phyloP scores from a whole-genome alignment of 2,113 vertebrate genomes.

The Python bivittatus region DNA sequence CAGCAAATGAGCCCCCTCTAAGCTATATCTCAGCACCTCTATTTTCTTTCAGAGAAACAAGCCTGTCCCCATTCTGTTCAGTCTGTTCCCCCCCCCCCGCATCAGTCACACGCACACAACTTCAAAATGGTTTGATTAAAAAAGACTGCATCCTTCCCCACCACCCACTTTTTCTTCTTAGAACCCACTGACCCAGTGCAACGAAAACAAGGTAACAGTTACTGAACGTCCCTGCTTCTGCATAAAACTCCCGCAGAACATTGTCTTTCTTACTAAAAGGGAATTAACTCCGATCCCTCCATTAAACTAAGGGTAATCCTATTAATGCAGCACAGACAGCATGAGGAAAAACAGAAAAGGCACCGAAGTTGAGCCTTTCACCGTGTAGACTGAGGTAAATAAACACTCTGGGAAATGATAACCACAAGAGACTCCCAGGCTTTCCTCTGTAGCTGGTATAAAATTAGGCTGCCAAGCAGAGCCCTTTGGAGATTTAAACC shows the following conservation, averaged over 20 bases:
- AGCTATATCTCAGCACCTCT: slow-evolving; percentile 10
- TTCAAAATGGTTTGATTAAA: neutral
- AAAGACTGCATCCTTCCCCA: neutral
- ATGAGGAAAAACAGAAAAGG: slow-evolving; percentile 29
- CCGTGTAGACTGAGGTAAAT: slow-evolving; percentile 50
- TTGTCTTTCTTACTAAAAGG: neutral
- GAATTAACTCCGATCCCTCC: neutral
- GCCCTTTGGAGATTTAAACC: slow-evolving; percentile 34
- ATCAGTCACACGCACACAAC: neutral
- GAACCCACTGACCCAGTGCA: neutral
- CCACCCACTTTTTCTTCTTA: rapidly evolving
- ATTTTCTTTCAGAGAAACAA: neutral
- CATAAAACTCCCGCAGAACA: neutral
- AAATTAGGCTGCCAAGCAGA: slow-evolving; percentile 37
- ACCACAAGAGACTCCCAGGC: slow-evolving; percentile 41
- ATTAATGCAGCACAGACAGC: slow-evolving; percentile 14
- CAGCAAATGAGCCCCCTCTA: neutral
- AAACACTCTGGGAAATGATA: slow-evolving; percentile 49
- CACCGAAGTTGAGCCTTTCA: neutral
- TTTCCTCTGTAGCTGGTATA: neutral
- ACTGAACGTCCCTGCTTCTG: rapidly evolving
- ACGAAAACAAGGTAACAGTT: neutral
- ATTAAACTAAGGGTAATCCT: neutral
- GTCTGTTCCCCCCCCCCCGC: neutral
- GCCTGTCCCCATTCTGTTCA: slow-evolving; percentile 22